Percentiles rank a stretch among this genome's conserved stretches.
Conservation (phyloP, 2,888 invertebrate genomes). For the Apamea monoglypha region DNA sequence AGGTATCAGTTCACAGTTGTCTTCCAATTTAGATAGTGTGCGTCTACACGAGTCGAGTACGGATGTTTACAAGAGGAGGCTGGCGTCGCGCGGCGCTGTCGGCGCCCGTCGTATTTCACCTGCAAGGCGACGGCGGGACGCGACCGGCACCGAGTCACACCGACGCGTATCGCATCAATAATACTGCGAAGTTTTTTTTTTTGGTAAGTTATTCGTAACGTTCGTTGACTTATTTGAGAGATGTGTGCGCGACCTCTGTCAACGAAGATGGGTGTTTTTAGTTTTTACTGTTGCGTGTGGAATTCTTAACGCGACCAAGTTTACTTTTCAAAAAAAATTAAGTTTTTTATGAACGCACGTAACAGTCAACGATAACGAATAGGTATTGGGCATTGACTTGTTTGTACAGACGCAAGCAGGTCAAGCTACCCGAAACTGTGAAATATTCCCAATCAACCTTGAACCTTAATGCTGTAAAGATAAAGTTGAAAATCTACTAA, state of each 20-base stretch:
- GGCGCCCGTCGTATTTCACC: constrained; percentile 68
- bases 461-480: no score
- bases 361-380: neutral
- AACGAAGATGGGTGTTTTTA: neutral
- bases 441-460: no score
- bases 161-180: constrained; percentile 46
- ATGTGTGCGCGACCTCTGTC: constrained; percentile 4
- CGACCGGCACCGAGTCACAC: constrained; percentile 46
- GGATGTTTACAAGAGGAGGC: constrained; percentile 67
- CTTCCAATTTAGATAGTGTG: constrained; percentile 56
- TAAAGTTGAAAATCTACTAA: no score
- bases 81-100: constrained; percentile 54
- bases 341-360: neutral
- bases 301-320: neutral
- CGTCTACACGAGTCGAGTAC: constrained; percentile 43
- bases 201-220: constrained; percentile 6
- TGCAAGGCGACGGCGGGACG: constrained; percentile 67
- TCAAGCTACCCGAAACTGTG: no score
- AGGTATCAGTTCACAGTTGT: constrained; percentile 26
- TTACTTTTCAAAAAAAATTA: neutral
- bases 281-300: neutral
- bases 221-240: neutral
- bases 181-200: constrained; percentile 4
- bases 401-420: no score
- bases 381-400: neutral